Base-by-base conservation (phyloP, 1,140 invertebrate species). In the Harlomillsia oculata region DNA sequence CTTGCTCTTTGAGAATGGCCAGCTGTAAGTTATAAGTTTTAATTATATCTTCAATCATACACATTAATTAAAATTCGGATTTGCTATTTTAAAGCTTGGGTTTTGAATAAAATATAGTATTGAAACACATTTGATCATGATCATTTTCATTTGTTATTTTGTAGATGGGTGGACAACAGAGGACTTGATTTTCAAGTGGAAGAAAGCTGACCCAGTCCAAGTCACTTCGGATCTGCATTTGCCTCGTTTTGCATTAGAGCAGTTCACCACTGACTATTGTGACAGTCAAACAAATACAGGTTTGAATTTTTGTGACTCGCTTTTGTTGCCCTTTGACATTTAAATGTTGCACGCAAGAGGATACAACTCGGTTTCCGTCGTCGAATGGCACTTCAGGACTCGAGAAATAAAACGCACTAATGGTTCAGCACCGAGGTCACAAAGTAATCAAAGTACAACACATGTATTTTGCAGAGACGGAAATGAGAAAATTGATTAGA, bases 1-100 rank as follows among this genome's bases (percentile, higher is more conserved):
- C 84, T 40, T 96, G 92, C 72, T 89, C 88, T 41, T 77, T 96
- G 46, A 77, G 86, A 67, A 93, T 96, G 88, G 89, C 89, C 60
- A 94, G 89, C 70, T 96, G 91, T 95, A 73, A 91, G 89, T 90
- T 8, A 21, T 16, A n/a, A n/a, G 21, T 30, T 45, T 26, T 44
- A 44, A 14, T 14, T 34, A 34, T n/a, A 34, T 34, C n/a, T n/a
- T 34, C 32, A 9, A 8, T 34, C 32, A n/a, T n/a, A n/a, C n/a
- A n/a, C n/a, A n/a, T 32, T 5, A 11, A 34, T 36, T 34, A 21
- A 55, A 6, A 11, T 50, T 11, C 20, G 25, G 30, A 18, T 50
- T 32, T 50, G 5, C 13, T 36, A 32, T 26, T 30, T 30, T 6
- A 9, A 14, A 48, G 18, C 20, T 25, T 5, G 30, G 25, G 5